Evolutionary conservation across 1,140 invertebrate species (phyloP).

Genomic region (Diachasma alloeum): DNA sequence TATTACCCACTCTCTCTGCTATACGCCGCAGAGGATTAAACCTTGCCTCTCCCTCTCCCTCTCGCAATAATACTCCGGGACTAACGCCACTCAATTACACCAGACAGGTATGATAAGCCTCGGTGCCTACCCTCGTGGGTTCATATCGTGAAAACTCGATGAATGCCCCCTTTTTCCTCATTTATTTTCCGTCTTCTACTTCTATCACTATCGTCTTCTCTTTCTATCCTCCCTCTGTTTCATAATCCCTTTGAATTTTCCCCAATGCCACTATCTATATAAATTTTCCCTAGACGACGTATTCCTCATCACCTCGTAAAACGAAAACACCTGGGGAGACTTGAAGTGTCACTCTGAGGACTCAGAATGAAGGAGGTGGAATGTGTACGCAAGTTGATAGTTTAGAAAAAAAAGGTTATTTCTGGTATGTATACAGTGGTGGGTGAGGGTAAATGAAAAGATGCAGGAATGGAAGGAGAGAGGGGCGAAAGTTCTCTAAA

Average conservation of each 20-base stretch:
- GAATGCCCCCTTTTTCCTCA: neutral
- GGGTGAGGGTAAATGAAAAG: neutral
- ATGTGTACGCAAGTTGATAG: conserved; percentile 2
- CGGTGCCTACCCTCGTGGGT: neutral
- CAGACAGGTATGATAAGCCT: conserved; percentile 6
- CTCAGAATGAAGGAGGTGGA: neutral
- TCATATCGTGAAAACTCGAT: conserved; percentile 3
- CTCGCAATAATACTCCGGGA: conserved; percentile 1
- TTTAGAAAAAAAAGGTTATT: neutral
- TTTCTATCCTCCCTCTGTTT: neutral
- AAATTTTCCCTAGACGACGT: conserved; percentile 12
- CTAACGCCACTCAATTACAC: conserved; percentile 10
- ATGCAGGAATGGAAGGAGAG: neutral
- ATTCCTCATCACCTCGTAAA: conserved; percentile 8
- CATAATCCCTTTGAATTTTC: conserved; percentile 5
- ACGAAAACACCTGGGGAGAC: neutral
- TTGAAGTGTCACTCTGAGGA: conserved; percentile 15
- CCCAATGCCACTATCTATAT: conserved; percentile 11
- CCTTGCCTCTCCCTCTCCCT: neutral
- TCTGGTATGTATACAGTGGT: neutral
- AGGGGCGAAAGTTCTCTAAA: neutral
- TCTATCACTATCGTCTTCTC: neutral
- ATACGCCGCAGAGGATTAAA: neutral
- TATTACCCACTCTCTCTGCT: neutral
- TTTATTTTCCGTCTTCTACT: neutral